Conservation (phyloP, 2,888 invertebrate genomes). For the Neoaliturus tenellus region DNA sequence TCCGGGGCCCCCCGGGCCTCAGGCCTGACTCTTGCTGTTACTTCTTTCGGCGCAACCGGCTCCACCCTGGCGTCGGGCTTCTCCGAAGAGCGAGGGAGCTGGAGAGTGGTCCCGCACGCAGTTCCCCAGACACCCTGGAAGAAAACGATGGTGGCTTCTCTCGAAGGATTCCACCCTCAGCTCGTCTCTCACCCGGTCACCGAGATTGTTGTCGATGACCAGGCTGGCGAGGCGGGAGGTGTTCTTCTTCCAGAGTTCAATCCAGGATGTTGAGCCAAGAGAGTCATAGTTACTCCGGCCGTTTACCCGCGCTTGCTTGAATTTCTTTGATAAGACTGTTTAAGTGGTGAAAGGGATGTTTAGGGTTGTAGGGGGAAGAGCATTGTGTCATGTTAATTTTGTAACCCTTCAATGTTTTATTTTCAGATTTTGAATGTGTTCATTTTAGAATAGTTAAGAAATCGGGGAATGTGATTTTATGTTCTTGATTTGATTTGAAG, state of each 20-base stretch:
- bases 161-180: neutral
- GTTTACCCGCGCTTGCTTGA: no score
- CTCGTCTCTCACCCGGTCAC: neutral
- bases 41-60: neutral
- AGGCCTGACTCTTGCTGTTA: neutral
- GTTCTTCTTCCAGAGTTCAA: conserved; percentile 30
- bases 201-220: conserved; percentile 5
- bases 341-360: no score
- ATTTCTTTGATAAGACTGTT: no score
- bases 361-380: no score
- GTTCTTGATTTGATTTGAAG: no score
- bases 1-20: conserved; percentile 3
- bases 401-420: no score
- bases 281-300: no score
- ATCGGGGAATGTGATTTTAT: no score
- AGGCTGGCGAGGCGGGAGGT: conserved; percentile 1
- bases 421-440: no score
- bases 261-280: no score
- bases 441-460: no score
- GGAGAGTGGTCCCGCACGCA: neutral
- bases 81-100: neutral
- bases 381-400: no score
- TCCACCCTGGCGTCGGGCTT: neutral
- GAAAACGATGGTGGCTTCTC: neutral
- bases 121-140: neutral